Base-by-base conservation (phyloP, 2,797 vertebrate genomes). In the Malurus splendens region DNA sequence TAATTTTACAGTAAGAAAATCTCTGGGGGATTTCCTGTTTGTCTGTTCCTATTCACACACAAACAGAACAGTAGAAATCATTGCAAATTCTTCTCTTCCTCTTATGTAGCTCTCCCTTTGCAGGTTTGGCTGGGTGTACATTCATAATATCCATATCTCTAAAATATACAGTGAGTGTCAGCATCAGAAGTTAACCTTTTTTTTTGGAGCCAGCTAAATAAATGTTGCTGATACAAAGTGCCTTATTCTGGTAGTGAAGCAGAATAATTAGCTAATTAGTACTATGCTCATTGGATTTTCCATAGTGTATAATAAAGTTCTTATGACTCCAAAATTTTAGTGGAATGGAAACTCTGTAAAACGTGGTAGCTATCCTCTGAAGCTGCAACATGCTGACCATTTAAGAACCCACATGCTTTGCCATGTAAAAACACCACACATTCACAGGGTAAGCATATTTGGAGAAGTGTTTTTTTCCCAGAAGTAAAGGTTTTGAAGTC, bases 1-100 rank as follows among this genome's bases (percentile, higher is more conserved):
- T 95, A 96, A 95, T 95, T 94, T 90, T 95, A 89, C 65, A 80
- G 65, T 44, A 71, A 73, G 83, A 89, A 87, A 92, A 62, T 86
- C 94, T 92, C 91, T 59, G 25, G 92, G 83, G 94, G 78, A 82
- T 92, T 87, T 91, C 91, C 55, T 90, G 71, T 88, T 93, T 94
- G 55, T 88, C 89, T 93, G 59, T 81, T 87, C 74, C 87, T 88
- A 71, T 78, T 90, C 60, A 14, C 83, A 93, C 64, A 86, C 2
- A 32, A 95, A 84, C 38, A 79, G 74, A 95, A 75, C 61, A 82
- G 75, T 60, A 75, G 87, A 94, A 91, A 85, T 92, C 82, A 90
- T 42, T 74, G 90, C 82, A 45, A 85, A 93, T 91, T 91, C 57
- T 41, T 93, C 81, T 72, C 17, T 87, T 68, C 62, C 67, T 84